Evolutionary conservation across 2,888 invertebrate species (phyloP).

Genomic region (Apodemia hepburni): DNA sequence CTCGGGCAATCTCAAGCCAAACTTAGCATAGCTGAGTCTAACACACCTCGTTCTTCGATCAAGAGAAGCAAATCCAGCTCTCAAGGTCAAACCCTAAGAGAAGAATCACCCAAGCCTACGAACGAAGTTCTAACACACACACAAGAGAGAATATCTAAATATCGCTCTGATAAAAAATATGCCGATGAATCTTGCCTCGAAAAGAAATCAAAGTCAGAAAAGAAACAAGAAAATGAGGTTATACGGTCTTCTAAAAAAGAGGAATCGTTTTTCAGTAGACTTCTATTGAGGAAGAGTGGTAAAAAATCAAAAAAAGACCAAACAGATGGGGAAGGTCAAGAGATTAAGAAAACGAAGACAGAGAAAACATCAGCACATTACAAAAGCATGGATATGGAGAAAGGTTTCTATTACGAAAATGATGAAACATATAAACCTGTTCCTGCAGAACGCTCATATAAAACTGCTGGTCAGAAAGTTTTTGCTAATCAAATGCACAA

Average conservation of each 20-base stretch:
- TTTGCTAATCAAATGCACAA: constrained; percentile 76
- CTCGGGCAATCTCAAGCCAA: constrained; percentile 72
- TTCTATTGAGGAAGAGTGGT: constrained; percentile 85
- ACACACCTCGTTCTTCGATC: constrained; percentile 67
- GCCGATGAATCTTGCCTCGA: constrained; percentile 72
- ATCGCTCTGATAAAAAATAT: constrained; percentile 59
- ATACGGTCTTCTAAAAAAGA: constrained; percentile 75
- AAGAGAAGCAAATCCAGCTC: constrained; percentile 74
- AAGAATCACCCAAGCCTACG: constrained; percentile 49
- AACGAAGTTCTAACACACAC: constrained; percentile 49
- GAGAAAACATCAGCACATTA: constrained; percentile 58
- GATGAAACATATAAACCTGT: constrained; percentile 56
- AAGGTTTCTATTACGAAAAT: constrained; percentile 43
- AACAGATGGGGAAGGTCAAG: constrained; percentile 61
- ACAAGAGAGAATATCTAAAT: constrained; percentile 57
- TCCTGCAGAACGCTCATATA: constrained; percentile 66
- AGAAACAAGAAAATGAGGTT: constrained; percentile 71
- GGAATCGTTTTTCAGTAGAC: constrained; percentile 82
- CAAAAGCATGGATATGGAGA: constrained; percentile 57
- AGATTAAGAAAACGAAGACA: constrained; percentile 60
- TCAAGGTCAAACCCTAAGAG: constrained; percentile 63
- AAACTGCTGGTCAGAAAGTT: constrained; percentile 68
- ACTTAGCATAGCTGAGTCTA: constrained; percentile 70
- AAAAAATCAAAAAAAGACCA: constrained; percentile 83
- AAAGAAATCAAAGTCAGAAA: constrained; percentile 72